Evolutionary conservation across 2,888 invertebrate species (phyloP), one percentile per base, ranked within the genome.

Genomic region (Cryptus armator): DNA sequence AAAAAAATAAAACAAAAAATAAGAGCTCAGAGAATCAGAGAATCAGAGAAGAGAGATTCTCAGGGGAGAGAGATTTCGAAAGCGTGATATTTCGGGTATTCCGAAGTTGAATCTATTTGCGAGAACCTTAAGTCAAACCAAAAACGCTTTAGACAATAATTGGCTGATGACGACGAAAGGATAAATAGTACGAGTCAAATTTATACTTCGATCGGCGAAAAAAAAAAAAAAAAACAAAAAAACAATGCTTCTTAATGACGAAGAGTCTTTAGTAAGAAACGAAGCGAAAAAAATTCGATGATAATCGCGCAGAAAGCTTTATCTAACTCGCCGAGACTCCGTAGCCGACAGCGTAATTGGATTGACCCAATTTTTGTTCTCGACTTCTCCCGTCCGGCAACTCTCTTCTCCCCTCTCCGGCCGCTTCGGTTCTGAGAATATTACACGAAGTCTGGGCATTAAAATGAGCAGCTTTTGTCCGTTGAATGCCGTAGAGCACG

Each of bases 341-440:
- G 84, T 77, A 85, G 87, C 87, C 83, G 56, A 77, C 77, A 75
- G 86, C 86, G 85, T 89, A 87, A 88, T 87, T 87, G 86, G 84
- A 84, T 88, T 88, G 89, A 89, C 89, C 89, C 82, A 89, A 88
- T 89, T 89, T 86, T 86, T 80, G 84, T 86, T 81, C 84, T 85
- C 59, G 85, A 89, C 86, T 87, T 87, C 86, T 79, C 81, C 76
- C 77, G 82, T 75, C 82, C 77, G 53, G 32, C 29, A 29, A 62
- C 66, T 67, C 59, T 71, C 67, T 37, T 37, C 37, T 37, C 75
- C 64, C 75, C 29, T 46, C 62, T 32, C 53, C 9, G 37, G 77
- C 66, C 68, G 66, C 56, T 68, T 70, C 80, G 81, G 64, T 75
- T 72, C 70, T 68, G 70, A 78, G 72, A 84, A 86, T 88, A 88